Base-by-base conservation (phyloP, 2,113 vertebrate genomes). In the Terrapene triunguis region DNA sequence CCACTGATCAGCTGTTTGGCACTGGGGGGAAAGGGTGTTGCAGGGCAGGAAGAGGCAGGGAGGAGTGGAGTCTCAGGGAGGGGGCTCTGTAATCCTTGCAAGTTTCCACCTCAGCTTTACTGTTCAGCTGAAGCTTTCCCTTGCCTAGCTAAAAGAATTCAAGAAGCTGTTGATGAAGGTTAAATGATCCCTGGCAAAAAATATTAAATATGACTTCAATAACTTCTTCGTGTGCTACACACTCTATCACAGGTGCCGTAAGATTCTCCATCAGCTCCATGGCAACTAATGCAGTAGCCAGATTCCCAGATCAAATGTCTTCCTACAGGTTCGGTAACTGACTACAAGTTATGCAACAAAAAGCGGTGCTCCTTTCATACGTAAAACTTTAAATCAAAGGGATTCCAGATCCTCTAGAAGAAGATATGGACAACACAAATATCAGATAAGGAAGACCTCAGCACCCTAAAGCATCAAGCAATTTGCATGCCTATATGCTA, bases 361-460 rank as follows among this genome's bases (percentile, higher is more conserved):
- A 95, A 92, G n/a, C 78, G 85, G 17, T 32, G 38, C 7, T 91
- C 24, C 90, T 90, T 79, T 85, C 92, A 87, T 11, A 65, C 50
- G 94, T 38, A 54, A 47, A 91, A 29, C 62, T 95, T 84, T 90
- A 95, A 95, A 95, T 44, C 54, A 94, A 96, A 54, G 80, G 10
- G 32, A 87, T 80, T 90, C 76, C 57, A 89, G 42, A 59, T 11
- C 59, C 80, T 57, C 79, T 54, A 85, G 3, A 84, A 69, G 29
- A 94, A 59, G 35, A 82, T 89, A 3, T 84, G 55, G 89, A 72
- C 19, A 92, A 80, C 87, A 96, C 62, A 96, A 95, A 85, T 42
- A 78, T 10, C 89, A 86, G 2, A 3, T 59, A 57, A 95, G 76
- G 10, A 74, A 38, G 17, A 24, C 21, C 32, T n/a, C 17, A 69